Evolutionary conservation across 2,888 invertebrate species (phyloP).

Genomic region (Drosophila anomalata): DNA sequence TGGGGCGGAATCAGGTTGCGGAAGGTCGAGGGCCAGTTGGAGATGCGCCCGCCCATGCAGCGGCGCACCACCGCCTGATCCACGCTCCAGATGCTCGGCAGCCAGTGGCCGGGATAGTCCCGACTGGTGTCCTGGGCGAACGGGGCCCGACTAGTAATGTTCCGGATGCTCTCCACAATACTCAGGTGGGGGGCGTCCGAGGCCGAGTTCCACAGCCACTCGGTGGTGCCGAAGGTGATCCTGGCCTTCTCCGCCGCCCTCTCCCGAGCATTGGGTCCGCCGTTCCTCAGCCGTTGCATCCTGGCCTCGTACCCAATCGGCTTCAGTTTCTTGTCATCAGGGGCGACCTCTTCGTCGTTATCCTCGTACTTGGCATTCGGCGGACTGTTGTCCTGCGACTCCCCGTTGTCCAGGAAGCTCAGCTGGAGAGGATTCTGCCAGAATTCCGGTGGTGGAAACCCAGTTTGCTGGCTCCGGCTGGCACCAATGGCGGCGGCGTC

Average conservation of each 20-base stretch:
- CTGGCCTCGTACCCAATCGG: constrained; percentile 53
- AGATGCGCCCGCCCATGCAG: background rate
- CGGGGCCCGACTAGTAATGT: background rate
- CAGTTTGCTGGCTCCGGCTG: too few species aligned
- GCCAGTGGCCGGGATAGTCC: background rate
- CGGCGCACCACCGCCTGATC: background rate
- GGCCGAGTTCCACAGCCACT: background rate
- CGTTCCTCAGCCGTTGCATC: constrained; percentile 7
- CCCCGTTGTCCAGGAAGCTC: constrained; percentile 4
- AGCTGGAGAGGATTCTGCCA: constrained; percentile 45
- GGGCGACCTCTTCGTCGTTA: background rate
- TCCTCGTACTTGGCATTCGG: background rate
- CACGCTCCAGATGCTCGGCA: background rate
- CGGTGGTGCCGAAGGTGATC: background rate
- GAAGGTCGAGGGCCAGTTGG: background rate
- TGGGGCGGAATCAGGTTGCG: background rate
- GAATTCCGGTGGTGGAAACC: constrained; percentile 25
- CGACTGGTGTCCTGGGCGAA: background rate
- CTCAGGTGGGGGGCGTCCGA: background rate
- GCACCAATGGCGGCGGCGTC: too few species aligned
- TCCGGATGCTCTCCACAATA: constrained; percentile 48
- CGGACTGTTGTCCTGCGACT: background rate
- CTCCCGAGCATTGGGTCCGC: constrained; percentile 11
- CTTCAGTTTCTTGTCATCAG: constrained; percentile 10
- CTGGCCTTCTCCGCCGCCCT: background rate